phyloP scores from a whole-genome alignment of 2,797 vertebrate species.

The Oreochromis mossambicus region DNA sequence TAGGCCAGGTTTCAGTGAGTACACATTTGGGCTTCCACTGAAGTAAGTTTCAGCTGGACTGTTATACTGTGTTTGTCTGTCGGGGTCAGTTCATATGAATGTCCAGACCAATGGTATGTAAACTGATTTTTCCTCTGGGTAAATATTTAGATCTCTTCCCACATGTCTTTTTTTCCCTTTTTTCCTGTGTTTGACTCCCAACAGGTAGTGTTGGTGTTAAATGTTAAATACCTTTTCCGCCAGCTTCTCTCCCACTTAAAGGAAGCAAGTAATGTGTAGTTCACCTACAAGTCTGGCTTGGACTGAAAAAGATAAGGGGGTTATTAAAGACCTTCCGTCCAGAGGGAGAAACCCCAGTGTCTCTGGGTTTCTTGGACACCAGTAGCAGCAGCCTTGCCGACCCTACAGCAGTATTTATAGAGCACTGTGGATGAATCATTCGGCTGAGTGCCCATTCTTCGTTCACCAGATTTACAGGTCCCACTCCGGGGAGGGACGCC shows the following conservation, averaged over 20 bases:
- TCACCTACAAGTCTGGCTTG: conserved; percentile 5
- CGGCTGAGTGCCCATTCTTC: conserved; percentile 66
- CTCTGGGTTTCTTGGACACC: conserved; percentile 48
- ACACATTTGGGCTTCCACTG: conserved; percentile 18
- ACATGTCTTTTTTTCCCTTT: background rate
- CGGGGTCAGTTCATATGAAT: conserved; percentile 31
- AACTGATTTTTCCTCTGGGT: conserved; percentile 45
- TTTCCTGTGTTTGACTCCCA: background rate
- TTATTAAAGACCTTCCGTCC: conserved; percentile 42
- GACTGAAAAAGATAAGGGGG: conserved; percentile 36
- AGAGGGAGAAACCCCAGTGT: conserved; percentile 34
- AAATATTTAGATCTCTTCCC: conserved; percentile 61
- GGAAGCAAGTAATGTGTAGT: conserved; percentile 1
- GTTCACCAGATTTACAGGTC: conserved; percentile 74
- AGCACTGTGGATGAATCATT: conserved; percentile 61
- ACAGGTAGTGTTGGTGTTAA: conserved; percentile 8
- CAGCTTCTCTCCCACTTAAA: background rate
- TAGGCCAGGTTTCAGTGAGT: conserved; percentile 43
- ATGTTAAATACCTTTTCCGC: background rate
- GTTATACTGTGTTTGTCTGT: conserved; percentile 28
- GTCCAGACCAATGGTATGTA: conserved; percentile 54
- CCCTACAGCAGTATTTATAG: conserved; percentile 74
- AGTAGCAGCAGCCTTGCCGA: conserved; percentile 61
- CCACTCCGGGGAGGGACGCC: conserved; percentile 53
- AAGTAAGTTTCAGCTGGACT: background rate